Evolutionary conservation across 2,797 vertebrate genomes (phyloP), one percentile per base, ranked within the genome.

Genomic region (Octomys mimax): DNA sequence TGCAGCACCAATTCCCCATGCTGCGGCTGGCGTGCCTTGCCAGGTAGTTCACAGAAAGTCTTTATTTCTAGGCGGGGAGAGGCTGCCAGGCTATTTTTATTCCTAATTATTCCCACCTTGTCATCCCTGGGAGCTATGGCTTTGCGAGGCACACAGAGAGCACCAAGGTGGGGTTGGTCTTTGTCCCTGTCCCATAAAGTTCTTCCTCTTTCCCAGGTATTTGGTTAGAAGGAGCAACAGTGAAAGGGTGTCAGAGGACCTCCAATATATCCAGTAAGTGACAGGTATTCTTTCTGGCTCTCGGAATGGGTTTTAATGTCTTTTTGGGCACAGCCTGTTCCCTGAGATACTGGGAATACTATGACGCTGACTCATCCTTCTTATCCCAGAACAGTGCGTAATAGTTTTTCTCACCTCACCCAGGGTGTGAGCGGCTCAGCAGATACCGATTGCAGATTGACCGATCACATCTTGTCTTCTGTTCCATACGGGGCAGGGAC

Each of bases 21-120:
- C 57, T 42, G 61, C 6, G 22, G 64, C 1, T 1, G 24, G 46
- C 79, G 73, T 93, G 54, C 73, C 89, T 90, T 93, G 70, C 36
- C 46, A n/a, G 80, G 87, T 5, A 42, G 10, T 36, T 95, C 92
- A 52, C 31, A 42, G 42, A 75, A 52, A 36, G 11, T 66, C 73
- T 96, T 92, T 81, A 78, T 71, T 36, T 70, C 46, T 5, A 19
- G 61, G 33, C 9, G 31, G 22, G 62, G 39, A 89, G 28, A 62
- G 28, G 79, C 71, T 77, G 42, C 61, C 52, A 92, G 39, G 92
- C n/a, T 66, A 10, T 28, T 78, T 31, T 62, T 80, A 46, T 64
- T 87, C 52, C 46, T 78, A 46, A 85, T 82, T 57, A 92, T 26
- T 73, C 24, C 54, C 61, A 89, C 64, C 61, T 66, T 78, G 92